A percentile compares a stretch with the other conserved stretches of the same genome.
phyloP scores from a whole-genome alignment of 2,888 invertebrate genomes.

The Listrodromus nycthemerus region DNA sequence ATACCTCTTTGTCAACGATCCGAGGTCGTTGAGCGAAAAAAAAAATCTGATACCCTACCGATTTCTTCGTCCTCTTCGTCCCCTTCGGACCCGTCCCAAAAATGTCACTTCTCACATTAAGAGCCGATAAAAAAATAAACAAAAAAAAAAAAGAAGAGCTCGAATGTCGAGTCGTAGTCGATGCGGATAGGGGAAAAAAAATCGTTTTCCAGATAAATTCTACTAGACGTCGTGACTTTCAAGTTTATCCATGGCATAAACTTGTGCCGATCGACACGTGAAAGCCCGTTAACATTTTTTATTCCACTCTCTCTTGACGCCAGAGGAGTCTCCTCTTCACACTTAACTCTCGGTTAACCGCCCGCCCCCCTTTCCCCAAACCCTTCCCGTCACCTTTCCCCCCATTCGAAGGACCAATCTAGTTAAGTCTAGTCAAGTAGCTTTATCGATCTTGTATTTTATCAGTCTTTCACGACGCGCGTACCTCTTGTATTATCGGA shows the following conservation, averaged over 20 bases:
- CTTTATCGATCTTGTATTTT: conserved; percentile 61
- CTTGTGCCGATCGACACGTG: conserved; percentile 2
- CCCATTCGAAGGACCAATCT: conserved; percentile 75
- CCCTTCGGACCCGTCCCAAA: conserved; percentile 22
- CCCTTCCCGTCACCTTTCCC: neutral
- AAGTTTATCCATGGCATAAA: neutral
- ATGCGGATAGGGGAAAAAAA: conserved; percentile 11
- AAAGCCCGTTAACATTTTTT: conserved; percentile 32
- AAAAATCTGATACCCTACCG: conserved; percentile 20
- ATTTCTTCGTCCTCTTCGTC: conserved; percentile 4
- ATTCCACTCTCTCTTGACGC: conserved; percentile 26
- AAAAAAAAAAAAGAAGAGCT: conserved; percentile 5
- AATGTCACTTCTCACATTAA: conserved; percentile 26
- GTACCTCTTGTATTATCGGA: conserved; percentile 39
- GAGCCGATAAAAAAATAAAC: conserved; percentile 2
- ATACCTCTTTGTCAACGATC: conserved; percentile 44
- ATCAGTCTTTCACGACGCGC: conserved; percentile 45
- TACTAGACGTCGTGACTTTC: neutral
- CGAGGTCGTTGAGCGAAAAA: conserved; percentile 46
- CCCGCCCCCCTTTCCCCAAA: neutral
- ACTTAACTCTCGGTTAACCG: conserved; percentile 12
- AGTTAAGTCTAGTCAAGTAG: conserved; percentile 76
- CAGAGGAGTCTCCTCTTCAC: conserved; percentile 1
- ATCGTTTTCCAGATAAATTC: neutral
- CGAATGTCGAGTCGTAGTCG: conserved; percentile 34